These are phyloP conservation scores for Macrobrachium nipponense DNA, from an alignment of 1,140 invertebrate genomes.

Conservation along the genomic window DNA sequence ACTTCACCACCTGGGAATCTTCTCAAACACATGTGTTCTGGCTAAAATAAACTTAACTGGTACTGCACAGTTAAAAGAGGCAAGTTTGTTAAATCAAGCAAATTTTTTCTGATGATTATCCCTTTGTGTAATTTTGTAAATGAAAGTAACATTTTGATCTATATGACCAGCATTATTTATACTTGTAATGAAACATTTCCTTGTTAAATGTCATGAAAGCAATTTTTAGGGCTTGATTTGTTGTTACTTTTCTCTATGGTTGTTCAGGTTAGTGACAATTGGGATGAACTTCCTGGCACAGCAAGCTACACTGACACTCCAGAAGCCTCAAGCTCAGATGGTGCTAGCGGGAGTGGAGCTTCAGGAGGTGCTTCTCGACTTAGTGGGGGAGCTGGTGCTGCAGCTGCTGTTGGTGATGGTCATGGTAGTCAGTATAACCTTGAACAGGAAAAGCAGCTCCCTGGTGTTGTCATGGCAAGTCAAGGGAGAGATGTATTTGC, in stretches of 20 bases:
- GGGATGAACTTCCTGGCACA: conserved; percentile 65
- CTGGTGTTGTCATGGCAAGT: conserved; percentile 72
- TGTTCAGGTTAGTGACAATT: conserved; percentile 54
- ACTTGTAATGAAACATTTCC: neutral
- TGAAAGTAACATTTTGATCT: no score
- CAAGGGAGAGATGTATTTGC: conserved; percentile 71
- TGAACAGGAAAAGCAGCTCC: conserved; percentile 71
- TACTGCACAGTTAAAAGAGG: conserved; percentile 63
- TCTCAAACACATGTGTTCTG: conserved; percentile 26
- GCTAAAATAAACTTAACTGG: conserved; percentile 54
- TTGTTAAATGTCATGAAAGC: neutral
- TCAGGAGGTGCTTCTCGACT: conserved; percentile 30
- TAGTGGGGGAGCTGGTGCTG: conserved; percentile 24
- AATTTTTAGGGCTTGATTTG: neutral
- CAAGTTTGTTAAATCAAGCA: conserved; percentile 21
- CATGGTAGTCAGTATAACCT: conserved; percentile 58
- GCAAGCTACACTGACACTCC: conserved; percentile 56
- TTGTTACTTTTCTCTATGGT: neutral
- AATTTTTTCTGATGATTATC: neutral
- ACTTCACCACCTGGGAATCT: conserved; percentile 31
- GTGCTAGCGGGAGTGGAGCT: conserved; percentile 6
- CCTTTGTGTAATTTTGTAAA: no score
- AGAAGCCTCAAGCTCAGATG: conserved; percentile 22
- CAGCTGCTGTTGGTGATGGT: conserved; percentile 49
- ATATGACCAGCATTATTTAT: neutral